A percentile compares a stretch with the other conserved stretches of the same genome.
These are phyloP conservation scores for Noctua pronuba DNA, from an alignment of 2,888 invertebrate genomes.

Conservation along the genomic window DNA sequence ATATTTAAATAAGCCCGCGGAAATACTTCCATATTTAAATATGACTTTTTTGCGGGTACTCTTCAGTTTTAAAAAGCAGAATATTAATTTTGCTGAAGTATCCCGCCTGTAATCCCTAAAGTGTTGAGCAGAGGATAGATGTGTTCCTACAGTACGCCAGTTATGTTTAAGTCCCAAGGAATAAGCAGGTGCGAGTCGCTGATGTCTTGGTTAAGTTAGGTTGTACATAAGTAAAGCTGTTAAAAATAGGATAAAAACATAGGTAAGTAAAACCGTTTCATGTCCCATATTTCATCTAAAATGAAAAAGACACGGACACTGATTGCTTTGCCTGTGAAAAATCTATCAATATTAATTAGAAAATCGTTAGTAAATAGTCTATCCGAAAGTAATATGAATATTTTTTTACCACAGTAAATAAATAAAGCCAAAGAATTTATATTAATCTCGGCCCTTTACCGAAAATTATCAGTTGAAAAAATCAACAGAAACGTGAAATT, in stretches of 20 bases:
- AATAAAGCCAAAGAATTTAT: background rate
- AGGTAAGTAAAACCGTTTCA: background rate
- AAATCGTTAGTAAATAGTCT: background rate
- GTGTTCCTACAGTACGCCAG: background rate
- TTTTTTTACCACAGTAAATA: conserved; percentile 22
- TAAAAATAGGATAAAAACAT: background rate
- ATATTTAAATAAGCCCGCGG: conserved; percentile 30
- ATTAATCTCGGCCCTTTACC: conserved; percentile 7
- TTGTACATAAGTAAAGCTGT: background rate
- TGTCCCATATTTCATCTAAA: background rate
- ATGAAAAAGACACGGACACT: too few relatives aligned
- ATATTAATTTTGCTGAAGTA: background rate
- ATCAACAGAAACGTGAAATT: conserved; percentile 7
- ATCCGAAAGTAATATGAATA: background rate
- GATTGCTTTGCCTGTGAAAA: conserved; percentile 2
- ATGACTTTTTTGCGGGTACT: background rate
- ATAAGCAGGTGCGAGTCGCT: background rate
- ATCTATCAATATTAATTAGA: background rate
- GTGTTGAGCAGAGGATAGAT: background rate
- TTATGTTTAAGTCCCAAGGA: background rate
- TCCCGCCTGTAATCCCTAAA: background rate
- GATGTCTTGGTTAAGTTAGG: background rate
- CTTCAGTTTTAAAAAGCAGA: background rate
- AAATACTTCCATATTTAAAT: conserved; percentile 28
- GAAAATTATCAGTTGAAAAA: conserved; percentile 41